Evolutionary conservation across 2,797 vertebrate species (phyloP), one percentile per base, ranked within the genome.

Genomic region (Rhinella marina): DNA sequence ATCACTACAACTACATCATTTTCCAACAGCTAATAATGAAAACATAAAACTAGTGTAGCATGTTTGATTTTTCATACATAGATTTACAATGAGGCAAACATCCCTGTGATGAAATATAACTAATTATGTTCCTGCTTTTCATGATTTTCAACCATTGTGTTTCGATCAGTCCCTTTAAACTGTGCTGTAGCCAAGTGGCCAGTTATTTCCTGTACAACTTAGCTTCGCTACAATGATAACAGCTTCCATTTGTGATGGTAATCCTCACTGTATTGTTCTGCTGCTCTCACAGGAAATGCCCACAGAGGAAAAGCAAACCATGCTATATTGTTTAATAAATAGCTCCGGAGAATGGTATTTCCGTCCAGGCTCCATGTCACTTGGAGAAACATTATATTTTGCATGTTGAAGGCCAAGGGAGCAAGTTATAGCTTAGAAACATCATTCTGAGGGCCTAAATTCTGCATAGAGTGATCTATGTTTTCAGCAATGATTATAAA

Each of bases 261-360:
- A 76, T 64, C 70, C 32, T 64, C 29, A 61, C 52, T 62, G 72
- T 41, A 87, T 87, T 87, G 81, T 87, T 87, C 48, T 68, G 48
- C n/a, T 77, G n/a, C 82, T 84, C 61, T 25, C 41, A 87, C 59
- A 78, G 86, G 72, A 87, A 87, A 87, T 87, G 62, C 81, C 70
- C 75, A 41, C 75, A 27, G 70, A 75, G 64, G 70, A 52, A 84
- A 79, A 76, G 23, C 76, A 82, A 84, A 84, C 57, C 57, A 84
- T 79, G 13, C 50, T 84, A 70, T 83, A 83, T 87, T 82, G 86
- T 83, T 87, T 87, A 56, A 77, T 77, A 87, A 83, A 87, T 66
- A 76, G 50, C 59, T 79, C 48, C 7, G 13, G 29, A 88, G 81
- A 84, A 84, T 79, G 81, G 87, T 79, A 77, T 88, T 88, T 88